Conservation (phyloP, 2,113 vertebrate genomes). For the Nyctibius bracteatus region DNA sequence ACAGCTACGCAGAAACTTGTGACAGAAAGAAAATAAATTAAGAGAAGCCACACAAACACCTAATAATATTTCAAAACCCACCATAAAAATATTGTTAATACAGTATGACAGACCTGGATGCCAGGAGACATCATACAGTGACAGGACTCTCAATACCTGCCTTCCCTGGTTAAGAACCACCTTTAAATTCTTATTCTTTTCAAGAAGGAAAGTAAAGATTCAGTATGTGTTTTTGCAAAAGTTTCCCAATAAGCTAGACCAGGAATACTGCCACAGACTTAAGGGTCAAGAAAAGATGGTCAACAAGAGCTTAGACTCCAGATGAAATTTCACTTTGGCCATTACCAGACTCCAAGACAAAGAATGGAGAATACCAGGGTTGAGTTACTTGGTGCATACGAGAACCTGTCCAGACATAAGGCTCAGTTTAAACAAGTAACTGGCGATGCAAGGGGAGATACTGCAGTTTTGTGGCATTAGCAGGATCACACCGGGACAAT, state of each 20-base stretch:
- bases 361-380: not conserved
- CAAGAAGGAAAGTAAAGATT: not conserved
- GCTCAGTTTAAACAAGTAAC: not conserved
- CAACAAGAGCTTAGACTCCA: not conserved
- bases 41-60: not conserved
- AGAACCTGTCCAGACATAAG: not conserved
- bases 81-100: not conserved
- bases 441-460: accelerated
- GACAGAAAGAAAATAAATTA: not conserved
- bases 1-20: not conserved
- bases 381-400: not conserved
- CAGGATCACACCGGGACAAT: accelerated
- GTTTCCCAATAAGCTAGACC: not conserved
- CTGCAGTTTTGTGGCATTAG: not conserved
- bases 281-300: not conserved
- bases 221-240: not conserved
- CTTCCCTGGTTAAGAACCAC: not conserved
- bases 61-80: not conserved
- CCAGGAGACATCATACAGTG: not conserved
- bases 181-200: not conserved
- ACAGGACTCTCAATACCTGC: not conserved
- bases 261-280: not conserved
- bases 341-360: not conserved
- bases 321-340: not conserved
- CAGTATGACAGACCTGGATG: not conserved